Conservation (phyloP, 2,113 vertebrate species). For the Bubo blakistoni region DNA sequence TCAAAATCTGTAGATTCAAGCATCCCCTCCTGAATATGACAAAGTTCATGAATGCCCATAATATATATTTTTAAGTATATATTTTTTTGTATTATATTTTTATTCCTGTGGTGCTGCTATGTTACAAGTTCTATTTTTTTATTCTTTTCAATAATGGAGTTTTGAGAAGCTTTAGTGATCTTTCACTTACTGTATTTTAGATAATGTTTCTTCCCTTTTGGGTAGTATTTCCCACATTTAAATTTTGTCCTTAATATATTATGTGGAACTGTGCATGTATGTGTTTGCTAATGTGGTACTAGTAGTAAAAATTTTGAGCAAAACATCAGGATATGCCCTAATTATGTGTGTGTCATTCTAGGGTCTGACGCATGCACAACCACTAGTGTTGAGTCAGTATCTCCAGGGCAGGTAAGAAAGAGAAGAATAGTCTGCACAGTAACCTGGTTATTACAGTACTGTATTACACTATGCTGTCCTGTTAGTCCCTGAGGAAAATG, state of each 20-base stretch:
- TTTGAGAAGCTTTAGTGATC: neutral
- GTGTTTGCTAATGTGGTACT: neutral
- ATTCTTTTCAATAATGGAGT: neutral
- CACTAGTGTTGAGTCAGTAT: slow-evolving; percentile 22
- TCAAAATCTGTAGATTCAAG: neutral
- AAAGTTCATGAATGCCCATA: neutral
- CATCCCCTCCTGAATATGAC: neutral
- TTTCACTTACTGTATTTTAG: neutral
- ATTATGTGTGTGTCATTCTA: slow-evolving; percentile 38
- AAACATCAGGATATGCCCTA: neutral
- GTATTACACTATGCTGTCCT: neutral
- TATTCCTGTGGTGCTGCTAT: neutral
- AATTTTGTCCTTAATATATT: neutral
- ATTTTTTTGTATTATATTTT: neutral
- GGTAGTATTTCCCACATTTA: neutral
- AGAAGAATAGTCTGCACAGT: neutral
- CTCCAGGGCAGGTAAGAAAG: slow-evolving; percentile 77
- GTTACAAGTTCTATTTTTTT: neutral
- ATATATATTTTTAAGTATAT: neutral
- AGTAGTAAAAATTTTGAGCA: neutral
- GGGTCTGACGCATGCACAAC: slow-evolving; percentile 64
- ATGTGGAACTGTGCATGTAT: neutral
- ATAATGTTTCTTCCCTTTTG: neutral
- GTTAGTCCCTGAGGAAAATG: neutral
- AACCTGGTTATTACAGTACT: neutral